Evolutionary conservation across 2,113 vertebrate species (phyloP).

Genomic region (Myiopsitta monachus): DNA sequence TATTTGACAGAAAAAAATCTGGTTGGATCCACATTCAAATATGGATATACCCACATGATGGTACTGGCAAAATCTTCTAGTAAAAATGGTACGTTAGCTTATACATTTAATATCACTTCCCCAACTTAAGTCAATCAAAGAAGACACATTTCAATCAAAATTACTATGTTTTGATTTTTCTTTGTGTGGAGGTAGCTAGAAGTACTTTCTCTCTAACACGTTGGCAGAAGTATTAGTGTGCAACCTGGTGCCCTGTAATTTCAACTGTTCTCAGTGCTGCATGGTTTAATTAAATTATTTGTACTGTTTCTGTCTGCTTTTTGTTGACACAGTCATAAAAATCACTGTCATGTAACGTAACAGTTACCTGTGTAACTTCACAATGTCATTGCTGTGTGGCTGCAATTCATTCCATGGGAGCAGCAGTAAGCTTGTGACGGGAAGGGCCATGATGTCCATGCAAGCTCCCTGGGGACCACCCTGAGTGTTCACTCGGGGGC

Average conservation of each 20-base stretch:
- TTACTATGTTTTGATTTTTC: not conserved
- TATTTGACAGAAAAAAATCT: not conserved
- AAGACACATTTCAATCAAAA: not conserved
- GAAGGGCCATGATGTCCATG: not conserved
- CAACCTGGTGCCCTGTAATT: not conserved
- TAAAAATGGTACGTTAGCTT: not conserved
- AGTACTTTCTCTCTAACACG: not conserved
- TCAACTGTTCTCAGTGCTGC: not conserved
- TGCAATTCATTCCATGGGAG: not conserved
- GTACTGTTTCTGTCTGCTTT: not conserved
- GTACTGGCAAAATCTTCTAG: not conserved
- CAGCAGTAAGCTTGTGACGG: rapidly evolving
- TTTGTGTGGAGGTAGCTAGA: not conserved
- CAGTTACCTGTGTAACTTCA: not conserved
- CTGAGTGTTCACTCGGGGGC: not conserved
- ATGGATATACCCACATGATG: not conserved
- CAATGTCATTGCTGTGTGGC: rapidly evolving
- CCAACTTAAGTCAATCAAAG: not conserved
- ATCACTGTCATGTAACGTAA: not conserved
- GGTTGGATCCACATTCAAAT: not conserved
- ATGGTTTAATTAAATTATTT: not conserved
- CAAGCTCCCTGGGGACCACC: not conserved
- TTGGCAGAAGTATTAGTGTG: not conserved
- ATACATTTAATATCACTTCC: not conserved
- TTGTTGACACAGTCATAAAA: not conserved